Evolutionary conservation across 2,888 invertebrate genomes (phyloP), one percentile per base, ranked within the genome.

Genomic region (Nomada flava): DNA sequence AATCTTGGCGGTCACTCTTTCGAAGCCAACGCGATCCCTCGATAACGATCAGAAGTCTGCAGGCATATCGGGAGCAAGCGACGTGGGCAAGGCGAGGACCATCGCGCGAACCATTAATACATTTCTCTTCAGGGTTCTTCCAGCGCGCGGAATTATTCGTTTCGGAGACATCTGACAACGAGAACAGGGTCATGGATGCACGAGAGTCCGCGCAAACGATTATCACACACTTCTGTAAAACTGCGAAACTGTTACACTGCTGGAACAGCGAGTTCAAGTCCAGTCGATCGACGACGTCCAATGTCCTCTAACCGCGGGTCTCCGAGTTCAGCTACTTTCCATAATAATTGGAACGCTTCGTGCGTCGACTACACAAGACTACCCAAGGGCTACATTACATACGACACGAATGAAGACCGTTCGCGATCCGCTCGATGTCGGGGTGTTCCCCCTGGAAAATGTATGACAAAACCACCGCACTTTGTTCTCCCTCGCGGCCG

Each of bases 391-490:
- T 36, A 36, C 36, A 0, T 36, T 36, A 36, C 47, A 47, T 15
- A 11, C 47, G 47, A 47, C 13, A 10, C 47, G 11, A 15, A 47
- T 47, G 2, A 15, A 47, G 7, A 13, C 47, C 11, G 2, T 47
- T 15, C 47, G 47, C 47, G 15, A 47, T 47, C 15, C 0, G 2
- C 47, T 47, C 36, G 36, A 36, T 1, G 36, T 7, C 7, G 36
- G 36, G 36, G 36, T 0, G 36, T n/a, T 7, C 10, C 15, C 0
- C 15, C 13, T 23, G 7, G 42, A 4, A 15, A 53, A 15, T 18
- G 20, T 42, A 20, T 1, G 20, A 42, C 9, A 29, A 20, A 4
- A 50, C 18, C 76, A 77, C 77, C 13, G 44, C 75, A 74, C 77
- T 36, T 15, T 36, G 7, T 57, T 20, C 57, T 10, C 13, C n/a